phyloP scores from a whole-genome alignment of 2,888 invertebrate genomes.

The Pelosia muscerda region DNA sequence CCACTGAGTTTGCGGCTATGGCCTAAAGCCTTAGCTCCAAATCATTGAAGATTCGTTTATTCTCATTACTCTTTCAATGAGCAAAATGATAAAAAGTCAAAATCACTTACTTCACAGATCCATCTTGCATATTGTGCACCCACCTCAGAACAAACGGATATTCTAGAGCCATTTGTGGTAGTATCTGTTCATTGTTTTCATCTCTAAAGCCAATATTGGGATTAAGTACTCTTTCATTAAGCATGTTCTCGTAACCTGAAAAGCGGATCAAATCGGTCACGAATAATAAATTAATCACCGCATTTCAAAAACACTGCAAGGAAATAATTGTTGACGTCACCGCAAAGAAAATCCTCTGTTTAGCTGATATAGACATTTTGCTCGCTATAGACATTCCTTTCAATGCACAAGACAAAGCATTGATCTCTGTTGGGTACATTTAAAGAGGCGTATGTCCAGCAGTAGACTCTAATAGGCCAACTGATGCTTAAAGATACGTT shows the following conservation, averaged over 20 bases:
- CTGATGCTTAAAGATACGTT: no score
- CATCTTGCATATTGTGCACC: constrained; percentile 64
- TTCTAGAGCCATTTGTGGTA: constrained; percentile 63
- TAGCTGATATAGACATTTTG: no score
- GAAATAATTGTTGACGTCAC: background rate
- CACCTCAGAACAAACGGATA: constrained; percentile 61
- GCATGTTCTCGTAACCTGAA: constrained; percentile 47
- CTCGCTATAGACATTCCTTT: no score
- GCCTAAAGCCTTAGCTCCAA: no score
- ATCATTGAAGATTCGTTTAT: no score
- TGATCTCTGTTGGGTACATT: no score
- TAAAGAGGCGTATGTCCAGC: no score
- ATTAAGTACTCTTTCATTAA: constrained; percentile 56
- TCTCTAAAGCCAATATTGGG: constrained; percentile 56
- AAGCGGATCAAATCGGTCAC: background rate
- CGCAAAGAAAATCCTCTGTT: no score
- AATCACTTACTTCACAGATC: constrained; percentile 59
- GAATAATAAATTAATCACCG: background rate
- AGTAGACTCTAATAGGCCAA: no score
- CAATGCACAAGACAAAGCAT: no score
- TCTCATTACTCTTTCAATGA: no score
- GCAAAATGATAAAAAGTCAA: background rate
- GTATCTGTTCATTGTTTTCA: constrained; percentile 51
- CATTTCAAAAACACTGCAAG: background rate
- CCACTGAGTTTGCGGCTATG: no score